Evolutionary conservation across 1,140 invertebrate genomes (phyloP).

Genomic region (Pinna nobilis): DNA sequence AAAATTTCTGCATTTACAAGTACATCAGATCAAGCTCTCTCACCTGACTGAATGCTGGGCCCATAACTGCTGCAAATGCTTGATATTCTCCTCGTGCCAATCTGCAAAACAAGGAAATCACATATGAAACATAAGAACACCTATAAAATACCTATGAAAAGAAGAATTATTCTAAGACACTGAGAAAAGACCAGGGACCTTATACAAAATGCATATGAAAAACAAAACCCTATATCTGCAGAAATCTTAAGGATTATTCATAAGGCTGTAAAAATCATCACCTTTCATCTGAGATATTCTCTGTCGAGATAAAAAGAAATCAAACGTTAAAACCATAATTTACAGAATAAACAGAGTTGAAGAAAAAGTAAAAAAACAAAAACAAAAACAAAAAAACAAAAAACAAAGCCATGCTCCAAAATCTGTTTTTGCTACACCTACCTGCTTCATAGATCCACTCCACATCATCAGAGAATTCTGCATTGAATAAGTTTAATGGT

Average conservation of each 20-base stretch:
- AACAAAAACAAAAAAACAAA: too few relatives aligned
- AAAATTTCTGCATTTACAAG: too few relatives aligned
- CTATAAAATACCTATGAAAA: too few relatives aligned
- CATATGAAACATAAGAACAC: too few relatives aligned
- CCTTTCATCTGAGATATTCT: too few relatives aligned
- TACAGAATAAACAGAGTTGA: not conserved
- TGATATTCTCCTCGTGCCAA: slow-evolving; percentile 84
- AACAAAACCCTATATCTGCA: too few relatives aligned
- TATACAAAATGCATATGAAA: too few relatives aligned
- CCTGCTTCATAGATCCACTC: slow-evolving; percentile 75
- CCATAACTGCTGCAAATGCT: slow-evolving; percentile 85
- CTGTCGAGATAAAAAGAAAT: not conserved
- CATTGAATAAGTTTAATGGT: slow-evolving; percentile 91
- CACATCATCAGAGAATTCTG: slow-evolving; percentile 78
- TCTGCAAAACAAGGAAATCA: slow-evolving; percentile 71
- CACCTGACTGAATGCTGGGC: slow-evolving; percentile 84
- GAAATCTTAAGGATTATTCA: too few relatives aligned
- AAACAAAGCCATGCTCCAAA: too few relatives aligned
- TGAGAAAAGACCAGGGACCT: too few relatives aligned
- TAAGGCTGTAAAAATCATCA: not conserved
- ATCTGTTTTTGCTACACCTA: slow-evolving; percentile 17
- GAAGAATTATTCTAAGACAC: too few relatives aligned
- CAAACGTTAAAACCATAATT: not conserved
- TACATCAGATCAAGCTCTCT: slow-evolving; percentile 56
- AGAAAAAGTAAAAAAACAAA: too few relatives aligned